Base-by-base conservation (phyloP, 92 coral and sea anemone species). In the Ricordea florida region DNA sequence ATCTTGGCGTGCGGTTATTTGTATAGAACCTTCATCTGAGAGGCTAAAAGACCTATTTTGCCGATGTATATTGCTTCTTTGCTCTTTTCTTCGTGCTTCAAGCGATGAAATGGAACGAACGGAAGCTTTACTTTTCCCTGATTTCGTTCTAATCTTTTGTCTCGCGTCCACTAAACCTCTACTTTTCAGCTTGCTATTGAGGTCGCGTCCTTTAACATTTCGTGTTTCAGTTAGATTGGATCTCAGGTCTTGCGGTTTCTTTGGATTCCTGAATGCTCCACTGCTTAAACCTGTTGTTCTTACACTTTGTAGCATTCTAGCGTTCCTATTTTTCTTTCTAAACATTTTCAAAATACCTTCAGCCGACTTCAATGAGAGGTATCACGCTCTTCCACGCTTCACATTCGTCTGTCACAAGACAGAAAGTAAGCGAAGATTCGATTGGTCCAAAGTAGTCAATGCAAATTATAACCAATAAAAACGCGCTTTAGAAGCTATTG, bases 131-230 rank as follows among this genome's bases (percentile, higher is more conserved):
- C 40, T 52, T 13, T 41, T 72, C 3, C 46, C 67, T 32, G 81
- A 45, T 35, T 84, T 83, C 10, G 42, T 48, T 18, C 64, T 45
- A 49, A 91, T 72, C 66, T 83, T 91, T 28, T 78, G 82, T 40
- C 97, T 79, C 16, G 93, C 97, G 49, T 91, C 97, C 23, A 53
- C 53, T 26, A 70, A 11, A 67, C 34, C 52, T 27, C 62, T 36
- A 0, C 26, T 30, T 15, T 41, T 46, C 24, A 33, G 35, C 57
- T 53, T 51, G 40, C 66, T 48, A 24, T 73, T 66, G 47, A 65
- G 16, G 20, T 6, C 17, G 45, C 69, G 34, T 6, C 10, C 72
- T 59, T 47, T 27, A 34, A 33, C 27, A 10, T 57, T 31, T 38
- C 30, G 36, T 59, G 44, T 58, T 61, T 44, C 44, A 23, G 59